Evolutionary conservation across 1,140 invertebrate species (phyloP).

Genomic region (Lordiphosa collinella): DNA sequence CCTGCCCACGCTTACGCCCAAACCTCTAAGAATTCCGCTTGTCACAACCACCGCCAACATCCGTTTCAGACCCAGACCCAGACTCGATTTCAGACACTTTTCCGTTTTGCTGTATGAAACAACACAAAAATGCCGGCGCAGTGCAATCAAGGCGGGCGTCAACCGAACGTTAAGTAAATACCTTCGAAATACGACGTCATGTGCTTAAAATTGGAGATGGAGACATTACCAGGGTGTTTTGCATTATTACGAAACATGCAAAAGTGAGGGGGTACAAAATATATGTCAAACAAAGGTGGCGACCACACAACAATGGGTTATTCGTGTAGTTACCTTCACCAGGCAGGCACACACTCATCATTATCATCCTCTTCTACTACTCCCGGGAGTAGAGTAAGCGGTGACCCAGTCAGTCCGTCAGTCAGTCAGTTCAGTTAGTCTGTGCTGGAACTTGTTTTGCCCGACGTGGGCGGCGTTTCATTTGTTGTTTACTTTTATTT

Average conservation of each 20-base stretch:
- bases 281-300: constrained; percentile 26
- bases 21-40: constrained; percentile 53
- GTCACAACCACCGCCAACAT: constrained; percentile 54
- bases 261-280: constrained; percentile 10
- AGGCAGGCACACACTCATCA: too few species aligned
- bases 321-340: constrained; percentile 34
- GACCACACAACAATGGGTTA: constrained; percentile 25
- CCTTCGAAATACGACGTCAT: constrained; percentile 36
- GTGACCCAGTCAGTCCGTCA: constrained; percentile 55
- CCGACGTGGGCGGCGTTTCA: constrained; percentile 34
- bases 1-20: constrained; percentile 62
- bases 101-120: constrained; percentile 19
- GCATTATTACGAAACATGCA: constrained; percentile 23
- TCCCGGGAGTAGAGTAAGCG: too few species aligned
- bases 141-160: constrained; percentile 28
- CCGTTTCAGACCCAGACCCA: constrained; percentile 38
- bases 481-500: constrained; percentile 60
- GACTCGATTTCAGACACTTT: constrained; percentile 42
- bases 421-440: too few species aligned
- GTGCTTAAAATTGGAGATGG: constrained; percentile 40
- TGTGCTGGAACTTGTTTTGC: constrained; percentile 41
- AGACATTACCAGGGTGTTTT: constrained; percentile 37
- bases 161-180: constrained; percentile 1
- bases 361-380: too few species aligned
- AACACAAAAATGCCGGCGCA: constrained; percentile 27